Percentiles rank a stretch among this genome's conserved stretches.
These are phyloP conservation scores for Osmerus mordax DNA, from an alignment of 2,113 vertebrate species.

Conservation along the genomic window DNA sequence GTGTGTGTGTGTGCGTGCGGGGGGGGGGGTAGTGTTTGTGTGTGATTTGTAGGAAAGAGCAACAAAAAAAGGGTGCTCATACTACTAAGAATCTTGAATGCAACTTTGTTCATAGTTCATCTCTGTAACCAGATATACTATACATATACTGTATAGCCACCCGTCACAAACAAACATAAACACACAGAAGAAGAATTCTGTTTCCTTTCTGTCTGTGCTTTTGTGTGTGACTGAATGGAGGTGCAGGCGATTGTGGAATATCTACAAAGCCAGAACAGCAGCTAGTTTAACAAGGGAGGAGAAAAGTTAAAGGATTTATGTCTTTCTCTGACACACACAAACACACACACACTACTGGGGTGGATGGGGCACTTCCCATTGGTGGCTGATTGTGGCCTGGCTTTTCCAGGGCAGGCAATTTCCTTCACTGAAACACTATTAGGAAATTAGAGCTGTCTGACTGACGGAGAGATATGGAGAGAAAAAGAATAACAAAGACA, in stretches of 20 bases:
- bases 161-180: background rate
- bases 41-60: too few species aligned
- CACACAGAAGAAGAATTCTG: constrained; percentile 19
- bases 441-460: background rate
- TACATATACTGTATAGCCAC: background rate
- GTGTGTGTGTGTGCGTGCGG: too few species aligned
- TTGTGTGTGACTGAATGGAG: constrained; percentile 4
- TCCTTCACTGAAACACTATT: constrained; percentile 11
- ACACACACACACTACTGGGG: background rate
- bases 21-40: too few species aligned
- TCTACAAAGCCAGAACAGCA: constrained; percentile 34
- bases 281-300: constrained; percentile 20
- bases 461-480: background rate
- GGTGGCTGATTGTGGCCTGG: background rate
- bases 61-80: too few species aligned
- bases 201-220: constrained; percentile 16
- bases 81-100: background rate
- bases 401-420: constrained; percentile 14
- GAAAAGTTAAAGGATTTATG: constrained; percentile 33
- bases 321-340: background rate
- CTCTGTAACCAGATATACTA: background rate
- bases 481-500: background rate
- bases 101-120: background rate
- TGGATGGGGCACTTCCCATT: constrained; percentile 10
- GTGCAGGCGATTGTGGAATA: constrained; percentile 27